A percentile compares a stretch with the other conserved stretches of the same genome.
Evolutionary conservation across 2,888 invertebrate genomes (phyloP).

Genomic region (Xestobium rufovillosum): DNA sequence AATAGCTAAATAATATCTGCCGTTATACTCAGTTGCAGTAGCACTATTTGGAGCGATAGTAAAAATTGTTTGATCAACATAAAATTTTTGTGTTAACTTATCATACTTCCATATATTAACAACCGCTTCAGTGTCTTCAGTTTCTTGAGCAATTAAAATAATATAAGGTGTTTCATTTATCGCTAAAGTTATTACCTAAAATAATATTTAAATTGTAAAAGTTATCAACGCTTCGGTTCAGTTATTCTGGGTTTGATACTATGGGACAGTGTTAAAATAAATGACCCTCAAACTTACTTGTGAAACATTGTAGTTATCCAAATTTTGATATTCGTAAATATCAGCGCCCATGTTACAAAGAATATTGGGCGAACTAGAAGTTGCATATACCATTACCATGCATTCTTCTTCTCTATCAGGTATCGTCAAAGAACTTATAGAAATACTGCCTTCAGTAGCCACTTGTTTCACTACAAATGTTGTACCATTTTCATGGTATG

Average conservation of each 20-base stretch:
- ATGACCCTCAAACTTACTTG: too few species aligned
- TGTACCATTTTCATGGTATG: constrained; percentile 11
- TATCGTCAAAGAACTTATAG: constrained; percentile 25
- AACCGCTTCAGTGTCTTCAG: constrained; percentile 21
- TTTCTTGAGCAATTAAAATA: constrained; percentile 22
- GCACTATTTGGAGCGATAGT: constrained; percentile 31
- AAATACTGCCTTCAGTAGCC: constrained; percentile 26
- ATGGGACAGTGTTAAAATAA: too few species aligned
- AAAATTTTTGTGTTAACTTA: constrained; percentile 24
- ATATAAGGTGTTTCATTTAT: constrained; percentile 24
- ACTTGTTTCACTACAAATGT: constrained; percentile 17
- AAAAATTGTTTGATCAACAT: constrained; percentile 29
- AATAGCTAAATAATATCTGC: constrained; percentile 33
- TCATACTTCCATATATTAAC: constrained; percentile 33
- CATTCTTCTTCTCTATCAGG: constrained; percentile 26
- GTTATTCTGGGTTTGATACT: too few species aligned
- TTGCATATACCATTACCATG: constrained; percentile 21
- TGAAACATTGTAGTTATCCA: too few species aligned
- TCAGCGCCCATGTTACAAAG: constrained; percentile 11
- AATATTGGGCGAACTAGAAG: constrained; percentile 12
- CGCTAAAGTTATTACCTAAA: constrained; percentile 23
- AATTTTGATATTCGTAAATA: constrained; percentile 8
- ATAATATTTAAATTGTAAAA: neutral
- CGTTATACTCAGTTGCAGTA: constrained; percentile 27
- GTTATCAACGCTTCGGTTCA: too few species aligned